Conservation (phyloP, 2,113 vertebrate genomes). For the Alces alces region DNA sequence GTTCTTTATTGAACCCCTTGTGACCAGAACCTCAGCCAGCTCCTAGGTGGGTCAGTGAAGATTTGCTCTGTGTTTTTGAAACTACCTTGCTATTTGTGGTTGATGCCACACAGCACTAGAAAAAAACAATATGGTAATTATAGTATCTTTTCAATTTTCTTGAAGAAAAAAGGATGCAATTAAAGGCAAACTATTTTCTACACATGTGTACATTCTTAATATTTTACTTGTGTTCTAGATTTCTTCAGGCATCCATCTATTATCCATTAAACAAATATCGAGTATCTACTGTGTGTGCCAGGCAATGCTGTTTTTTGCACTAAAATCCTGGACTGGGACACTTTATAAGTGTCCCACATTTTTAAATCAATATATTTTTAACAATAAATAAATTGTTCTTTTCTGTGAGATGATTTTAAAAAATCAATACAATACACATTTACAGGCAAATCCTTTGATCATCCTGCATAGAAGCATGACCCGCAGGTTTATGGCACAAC, state of each 20-base stretch:
- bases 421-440: background rate
- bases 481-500: background rate
- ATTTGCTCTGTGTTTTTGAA: background rate
- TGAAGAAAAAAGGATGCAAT: background rate
- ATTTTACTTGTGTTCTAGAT: background rate
- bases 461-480: background rate
- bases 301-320: background rate
- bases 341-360: background rate
- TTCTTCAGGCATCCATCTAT: background rate
- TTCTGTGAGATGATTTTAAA: background rate
- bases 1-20: background rate
- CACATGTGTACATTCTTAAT: background rate
- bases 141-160: background rate
- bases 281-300: background rate
- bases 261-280: background rate
- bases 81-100: background rate
- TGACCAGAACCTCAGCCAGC: background rate
- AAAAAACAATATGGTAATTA: background rate
- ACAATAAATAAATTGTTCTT: background rate
- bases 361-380: slow-evolving; percentile 1
- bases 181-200: slow-evolving; percentile 6
- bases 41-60: background rate
- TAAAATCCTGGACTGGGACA: background rate
- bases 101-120: background rate
- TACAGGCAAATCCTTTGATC: background rate